These are phyloP conservation scores for Sarcophaga rosellei DNA, from an alignment of 2,888 invertebrate genomes.

Conservation along the genomic window DNA sequence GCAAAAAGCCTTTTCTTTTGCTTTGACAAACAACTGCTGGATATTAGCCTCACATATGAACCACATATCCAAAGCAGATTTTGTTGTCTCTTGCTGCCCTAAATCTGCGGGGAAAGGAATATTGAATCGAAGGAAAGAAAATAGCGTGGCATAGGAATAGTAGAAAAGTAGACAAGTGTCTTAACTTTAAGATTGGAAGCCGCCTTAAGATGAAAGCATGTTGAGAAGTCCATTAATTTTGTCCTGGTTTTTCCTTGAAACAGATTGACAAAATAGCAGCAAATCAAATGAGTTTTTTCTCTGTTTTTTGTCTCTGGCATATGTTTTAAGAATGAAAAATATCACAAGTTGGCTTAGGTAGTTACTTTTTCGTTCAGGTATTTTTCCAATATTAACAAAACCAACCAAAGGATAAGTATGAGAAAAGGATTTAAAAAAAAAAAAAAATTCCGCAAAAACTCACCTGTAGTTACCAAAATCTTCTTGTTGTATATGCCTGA, in stretches of 20 bases:
- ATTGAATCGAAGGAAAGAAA: not conserved
- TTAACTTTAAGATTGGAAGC: not conserved
- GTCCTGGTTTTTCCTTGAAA: conserved; percentile 18
- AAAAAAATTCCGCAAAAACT: conserved; percentile 60
- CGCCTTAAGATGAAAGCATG: not conserved
- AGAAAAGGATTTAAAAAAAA: not conserved
- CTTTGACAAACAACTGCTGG: not conserved
- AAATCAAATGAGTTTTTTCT: conserved; percentile 33
- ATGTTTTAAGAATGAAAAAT: conserved; percentile 7
- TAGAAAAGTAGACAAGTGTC: not conserved
- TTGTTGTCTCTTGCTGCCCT: not conserved
- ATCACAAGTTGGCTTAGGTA: not conserved
- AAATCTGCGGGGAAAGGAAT: not conserved
- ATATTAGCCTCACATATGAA: not conserved
- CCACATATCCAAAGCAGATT: not conserved
- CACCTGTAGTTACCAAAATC: conserved; percentile 88
- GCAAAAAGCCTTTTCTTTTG: not conserved
- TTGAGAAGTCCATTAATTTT: conserved; percentile 38
- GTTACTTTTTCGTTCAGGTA: not conserved
- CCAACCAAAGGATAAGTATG: no score
- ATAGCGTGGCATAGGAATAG: not conserved
- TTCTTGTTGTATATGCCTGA: conserved; percentile 86
- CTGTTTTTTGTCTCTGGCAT: not conserved
- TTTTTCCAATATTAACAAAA: not conserved
- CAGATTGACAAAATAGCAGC: not conserved